Base-by-base conservation (phyloP, 92 coral and sea anemone species). In the Palythoa grandiflora region DNA sequence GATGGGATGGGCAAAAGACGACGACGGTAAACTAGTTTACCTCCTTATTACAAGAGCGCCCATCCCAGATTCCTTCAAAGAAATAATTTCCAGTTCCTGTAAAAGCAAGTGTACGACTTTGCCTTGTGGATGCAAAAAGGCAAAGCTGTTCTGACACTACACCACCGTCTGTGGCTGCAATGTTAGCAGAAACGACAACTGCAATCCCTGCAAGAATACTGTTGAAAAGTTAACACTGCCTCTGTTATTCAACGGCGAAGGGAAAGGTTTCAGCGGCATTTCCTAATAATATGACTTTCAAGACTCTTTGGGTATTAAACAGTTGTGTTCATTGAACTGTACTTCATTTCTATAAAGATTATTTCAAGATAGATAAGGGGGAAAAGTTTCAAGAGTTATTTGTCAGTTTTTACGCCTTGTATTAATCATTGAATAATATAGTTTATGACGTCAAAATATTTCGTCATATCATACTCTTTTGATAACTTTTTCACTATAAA, bases 61-160 rank as follows among this genome's bases (percentile, higher is more conserved):
- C 48, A 90, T 93, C 37, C 92, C 78, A 35, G 48, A 55, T 17
- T 92, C 77, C 28, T 28, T 28, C 0, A 66, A 84, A 61, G 92
- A 88, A 83, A 88, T 91, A 71, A 91, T 93, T 15, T 84, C 92
- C 15, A 91, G 92, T 28, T 65, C 91, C 16, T 88, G 95, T 81
- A 11, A 28, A 5, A 91, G 61, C 44, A 88, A 92, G 36, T 90
- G 93, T 68, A 59, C 89, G 38, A 88, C 91, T 7, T 91, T 90
- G 9, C 93, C 90, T 40, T 88, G 92, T 20, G 44, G 81, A 19
- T 77, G 44, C 54, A 53, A 36, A 40, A 80, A 79, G 21, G 54
- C 73, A 60, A 61, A 9, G 54, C 85, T 48, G 73, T 13, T 59
- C 35, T 60, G 86, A 28, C 28, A 28, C 28, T 28, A 28, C 13